phyloP scores from a whole-genome alignment of 1,140 invertebrate genomes.

The Saccostrea cuccullata region DNA sequence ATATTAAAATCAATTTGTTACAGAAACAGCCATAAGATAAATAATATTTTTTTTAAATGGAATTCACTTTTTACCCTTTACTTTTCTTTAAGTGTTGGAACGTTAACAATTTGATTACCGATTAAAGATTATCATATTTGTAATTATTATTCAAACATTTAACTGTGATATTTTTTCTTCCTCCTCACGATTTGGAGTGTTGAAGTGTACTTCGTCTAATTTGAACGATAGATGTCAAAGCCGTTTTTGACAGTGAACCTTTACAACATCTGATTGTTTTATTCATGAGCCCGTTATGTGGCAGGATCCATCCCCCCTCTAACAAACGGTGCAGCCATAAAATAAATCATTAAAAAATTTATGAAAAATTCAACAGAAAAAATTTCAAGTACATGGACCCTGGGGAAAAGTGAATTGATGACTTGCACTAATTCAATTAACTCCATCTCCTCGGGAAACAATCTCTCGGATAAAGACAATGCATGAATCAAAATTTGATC shows the following conservation, averaged over 20 bases:
- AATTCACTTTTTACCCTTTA: not conserved
- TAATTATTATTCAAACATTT: constrained; percentile 21
- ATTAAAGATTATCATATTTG: constrained; percentile 3
- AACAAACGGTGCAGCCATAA: constrained; percentile 32
- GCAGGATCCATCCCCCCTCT: not conserved
- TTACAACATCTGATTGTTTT: constrained; percentile 28
- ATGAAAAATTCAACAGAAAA: constrained; percentile 37
- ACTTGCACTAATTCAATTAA: constrained; percentile 9
- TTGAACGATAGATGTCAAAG: constrained; percentile 22
- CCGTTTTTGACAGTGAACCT: constrained; percentile 10
- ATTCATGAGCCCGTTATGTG: constrained; percentile 27
- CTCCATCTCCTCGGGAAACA: not conserved
- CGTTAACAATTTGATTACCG: not conserved
- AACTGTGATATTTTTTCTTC: not conserved
- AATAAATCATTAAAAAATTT: constrained; percentile 33
- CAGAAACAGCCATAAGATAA: not conserved
- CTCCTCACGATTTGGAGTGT: constrained; percentile 27
- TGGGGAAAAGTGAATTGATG: constrained; percentile 2
- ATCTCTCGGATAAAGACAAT: not conserved
- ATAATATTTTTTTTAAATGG: not conserved
- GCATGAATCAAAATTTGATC: constrained; percentile 10
- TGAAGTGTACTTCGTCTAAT: constrained; percentile 15
- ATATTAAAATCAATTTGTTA: not conserved
- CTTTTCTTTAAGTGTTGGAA: not conserved
- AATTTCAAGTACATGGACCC: constrained; percentile 10